Evolutionary conservation across 2,797 vertebrate genomes (phyloP), one percentile per base, ranked within the genome.

Genomic region (Enteromius mattozi): DNA sequence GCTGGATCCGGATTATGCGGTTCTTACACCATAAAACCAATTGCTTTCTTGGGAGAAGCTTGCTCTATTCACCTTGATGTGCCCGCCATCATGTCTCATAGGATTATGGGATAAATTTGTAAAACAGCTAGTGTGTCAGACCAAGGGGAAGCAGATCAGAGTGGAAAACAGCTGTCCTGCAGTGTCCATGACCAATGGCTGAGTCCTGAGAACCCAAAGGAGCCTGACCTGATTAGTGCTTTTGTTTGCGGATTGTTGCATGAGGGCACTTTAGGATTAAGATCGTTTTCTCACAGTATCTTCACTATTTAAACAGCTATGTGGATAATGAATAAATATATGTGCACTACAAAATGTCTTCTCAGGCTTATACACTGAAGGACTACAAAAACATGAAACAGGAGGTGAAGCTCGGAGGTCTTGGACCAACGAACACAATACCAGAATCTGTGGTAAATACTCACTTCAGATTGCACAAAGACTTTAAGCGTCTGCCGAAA

Each of bases 401-500:
- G 78, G 91, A 95, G 0, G 27, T 95, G 87, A 95, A 93, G 35
- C 94, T 97, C 33, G 96, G 92, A 92, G 97, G 97, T 84, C 96
- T 97, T 5, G 96, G 96, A 84, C 96, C 96, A 14, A 95, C 96
- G 90, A 94, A 94, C 59, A 93, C 90, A 79, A 82, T 95, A 61
- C 51, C 91, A 86, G 94, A 95, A 90, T 93, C 96, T 69, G 95
- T 95, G 92, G 97, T 97, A 94, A 96, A 96, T 89, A 65, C 63
- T 30, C 63, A 85, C 85, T 83, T 30, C 80, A 80, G 79, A 86
- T 37, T 68, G 49, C 65, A 54, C 37, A 77, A 83, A 77, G 81
- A 68, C 35, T 80, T 45, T 72, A 79, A 79, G 30, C 42, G 21
- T 78, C 40, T 24, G 77, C 37, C 33, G 59, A 79, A 51, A 65